phyloP scores from a whole-genome alignment of 2,888 invertebrate species.

The Drosophila demipolita region DNA sequence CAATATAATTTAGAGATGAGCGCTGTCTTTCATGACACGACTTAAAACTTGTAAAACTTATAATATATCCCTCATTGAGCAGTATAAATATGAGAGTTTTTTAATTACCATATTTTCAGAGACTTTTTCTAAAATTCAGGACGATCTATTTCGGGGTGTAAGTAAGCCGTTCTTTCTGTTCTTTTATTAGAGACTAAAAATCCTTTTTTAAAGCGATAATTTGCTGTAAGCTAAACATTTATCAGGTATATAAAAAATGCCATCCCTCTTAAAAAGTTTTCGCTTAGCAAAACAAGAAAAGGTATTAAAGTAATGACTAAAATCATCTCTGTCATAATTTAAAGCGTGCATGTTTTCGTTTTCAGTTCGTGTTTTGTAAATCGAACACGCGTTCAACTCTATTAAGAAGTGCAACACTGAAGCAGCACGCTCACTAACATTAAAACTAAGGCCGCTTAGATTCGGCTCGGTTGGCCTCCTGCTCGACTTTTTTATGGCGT shows the following conservation, averaged over 20 bases:
- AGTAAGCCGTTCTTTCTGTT: neutral
- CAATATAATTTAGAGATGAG: neutral
- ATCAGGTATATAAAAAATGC: neutral
- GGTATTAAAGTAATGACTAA: neutral
- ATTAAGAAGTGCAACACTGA: constrained; percentile 44
- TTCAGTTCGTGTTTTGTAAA: neutral
- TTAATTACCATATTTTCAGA: neutral
- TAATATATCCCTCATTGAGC: neutral
- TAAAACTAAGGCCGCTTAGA: constrained; percentile 58
- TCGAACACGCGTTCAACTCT: constrained; percentile 19
- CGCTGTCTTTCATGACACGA: neutral
- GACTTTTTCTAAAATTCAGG: neutral
- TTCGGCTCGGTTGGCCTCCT: constrained; percentile 23
- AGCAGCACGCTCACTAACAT: constrained; percentile 45
- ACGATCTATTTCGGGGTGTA: neutral
- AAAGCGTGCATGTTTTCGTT: neutral
- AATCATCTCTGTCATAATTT: neutral
- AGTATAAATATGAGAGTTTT: no score
- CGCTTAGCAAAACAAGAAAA: neutral
- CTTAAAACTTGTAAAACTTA: neutral
- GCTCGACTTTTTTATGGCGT: constrained; percentile 66
- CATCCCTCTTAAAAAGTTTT: neutral
- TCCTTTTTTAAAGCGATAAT: neutral
- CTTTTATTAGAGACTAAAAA: neutral
- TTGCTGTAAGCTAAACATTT: neutral